Base-by-base conservation (phyloP, 2,888 invertebrate genomes). In the Cryptocephalus moraei region DNA sequence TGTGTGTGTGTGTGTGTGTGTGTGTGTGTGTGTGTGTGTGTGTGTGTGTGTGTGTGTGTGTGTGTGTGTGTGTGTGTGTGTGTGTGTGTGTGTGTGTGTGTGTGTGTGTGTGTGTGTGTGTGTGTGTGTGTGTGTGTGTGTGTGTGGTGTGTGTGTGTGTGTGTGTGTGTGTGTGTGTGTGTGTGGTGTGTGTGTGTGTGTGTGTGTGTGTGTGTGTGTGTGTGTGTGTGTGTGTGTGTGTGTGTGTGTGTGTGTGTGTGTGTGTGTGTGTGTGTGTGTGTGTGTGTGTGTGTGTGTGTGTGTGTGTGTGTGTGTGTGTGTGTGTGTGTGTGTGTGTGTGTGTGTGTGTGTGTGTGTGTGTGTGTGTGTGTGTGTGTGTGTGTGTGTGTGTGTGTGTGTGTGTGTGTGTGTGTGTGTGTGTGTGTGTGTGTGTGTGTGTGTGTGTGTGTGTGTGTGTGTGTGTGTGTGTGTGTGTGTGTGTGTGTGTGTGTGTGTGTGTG, bases 51-150 rank as follows among this genome's bases (percentile, higher is more conserved):
- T 43, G 10, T 22, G 13, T 43, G 22, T 12, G 33, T 34, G 33
- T 43, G 32, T n/a, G 43, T 43, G 10, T 22, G 13, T 43, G 22
- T 12, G 33, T 34, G 33, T 43, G 32, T n/a, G 43, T 43, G 10
- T 22, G 13, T 43, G 22, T 12, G 33, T 34, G 33, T 43, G 32
- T n/a, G 43, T 43, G 10, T 22, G 13, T 43, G 22, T 12, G 33
- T 34, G 33, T 43, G 32, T n/a, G 43, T 43, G 10, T 22, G 13
- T 43, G 22, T 12, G 33, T 34, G 33, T 43, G 32, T n/a, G 43
- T 43, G 10, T 22, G 13, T 43, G 22, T 12, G 33, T 34, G 33
- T 43, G 32, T n/a, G 43, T 43, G 10, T 22, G 13, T 43, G 22
- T 12, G 33, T 34, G 33, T 43, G 32, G 10, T 22, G 13, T 43